Base-by-base conservation (phyloP, 2,888 invertebrate genomes). In the Diadegma fenestrale region DNA sequence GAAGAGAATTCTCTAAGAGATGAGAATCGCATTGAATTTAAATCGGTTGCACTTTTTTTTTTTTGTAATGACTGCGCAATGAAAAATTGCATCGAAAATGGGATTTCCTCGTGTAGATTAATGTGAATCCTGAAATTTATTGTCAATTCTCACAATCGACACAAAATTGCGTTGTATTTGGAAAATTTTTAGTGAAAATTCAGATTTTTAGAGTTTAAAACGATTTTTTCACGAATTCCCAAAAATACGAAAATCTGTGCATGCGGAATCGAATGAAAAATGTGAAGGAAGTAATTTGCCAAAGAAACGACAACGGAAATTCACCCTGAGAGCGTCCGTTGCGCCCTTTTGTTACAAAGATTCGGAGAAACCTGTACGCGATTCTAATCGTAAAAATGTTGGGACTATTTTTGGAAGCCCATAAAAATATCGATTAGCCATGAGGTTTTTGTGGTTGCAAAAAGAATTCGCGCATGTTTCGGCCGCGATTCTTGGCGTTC, bases 341-440 rank as follows among this genome's bases (percentile, higher is more conserved):
- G 19, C 4, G 48, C 73, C 10, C 1, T 58, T 26, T 0, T 6
- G 14, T 22, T 58, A 66, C 22, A 43, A 19, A 48, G 48, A 17
- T 64, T 19, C 14, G 63, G 61, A 26, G 14, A 69, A 54, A 12
- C 66, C 71, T 43, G n/a, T n/a, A n/a, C n/a, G 77, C 19, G 48
- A 51, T 45, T 58, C 14, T 66, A 48, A 58, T 73, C 64, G 33
- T 69, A 73, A 72, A 80, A 84, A 73, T 61, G 17, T 12, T 41
- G 22, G 22, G 7, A 33, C 69, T 30, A 77, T 64, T 63, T 82
- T 82, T 64, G 26, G 43, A 26, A n/a, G 43, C 26, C 5, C 22
- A 48, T 79, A 82, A 76, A 66, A 72, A 85, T 76, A 80, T 80
- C 61, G 80, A 82, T 82, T 85, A 80, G 54, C 48, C 37, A 33